Conservation (phyloP, 1,140 invertebrate species). For the Colletes latitarsis region DNA sequence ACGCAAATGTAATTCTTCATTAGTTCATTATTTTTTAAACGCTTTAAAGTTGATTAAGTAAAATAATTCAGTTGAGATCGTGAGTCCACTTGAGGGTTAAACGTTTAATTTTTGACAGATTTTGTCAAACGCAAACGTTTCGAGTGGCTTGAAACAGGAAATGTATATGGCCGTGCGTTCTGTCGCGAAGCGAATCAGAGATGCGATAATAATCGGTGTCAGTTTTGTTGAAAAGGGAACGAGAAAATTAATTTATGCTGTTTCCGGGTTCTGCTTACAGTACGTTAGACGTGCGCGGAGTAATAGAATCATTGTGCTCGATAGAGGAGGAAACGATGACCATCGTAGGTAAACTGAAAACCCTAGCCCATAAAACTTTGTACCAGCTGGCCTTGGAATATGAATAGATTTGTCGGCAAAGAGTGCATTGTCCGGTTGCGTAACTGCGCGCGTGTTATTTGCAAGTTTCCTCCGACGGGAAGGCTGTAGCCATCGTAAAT, state of each 20-base stretch:
- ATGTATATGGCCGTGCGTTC: too few relatives aligned
- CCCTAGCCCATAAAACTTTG: constrained; percentile 51
- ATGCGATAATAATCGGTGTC: constrained; percentile 22
- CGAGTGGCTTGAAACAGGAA: too few relatives aligned
- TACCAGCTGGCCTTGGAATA: constrained; percentile 72
- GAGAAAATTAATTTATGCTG: not conserved
- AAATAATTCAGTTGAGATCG: too few relatives aligned
- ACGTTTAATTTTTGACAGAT: too few relatives aligned
- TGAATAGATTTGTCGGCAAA: constrained; percentile 73
- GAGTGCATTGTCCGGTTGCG: constrained; percentile 78
- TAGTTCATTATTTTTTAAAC: too few relatives aligned
- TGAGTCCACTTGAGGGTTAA: too few relatives aligned
- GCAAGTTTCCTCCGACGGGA: constrained; percentile 52
- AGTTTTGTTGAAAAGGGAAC: constrained; percentile 25
- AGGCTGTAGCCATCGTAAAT: constrained; percentile 6
- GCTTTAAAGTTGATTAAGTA: too few relatives aligned
- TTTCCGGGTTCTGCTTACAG: constrained; percentile 39
- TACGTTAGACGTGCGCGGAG: constrained; percentile 53
- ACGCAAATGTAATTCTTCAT: too few relatives aligned
- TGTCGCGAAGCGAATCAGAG: not conserved
- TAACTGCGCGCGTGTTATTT: constrained; percentile 72
- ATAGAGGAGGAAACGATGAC: constrained; percentile 56
- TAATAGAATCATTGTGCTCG: constrained; percentile 34
- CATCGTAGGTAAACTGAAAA: constrained; percentile 56
- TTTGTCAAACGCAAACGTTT: too few relatives aligned